These are phyloP conservation scores for Siphamia tubifer DNA, from an alignment of 2,113 vertebrate species.

Conservation along the genomic window DNA sequence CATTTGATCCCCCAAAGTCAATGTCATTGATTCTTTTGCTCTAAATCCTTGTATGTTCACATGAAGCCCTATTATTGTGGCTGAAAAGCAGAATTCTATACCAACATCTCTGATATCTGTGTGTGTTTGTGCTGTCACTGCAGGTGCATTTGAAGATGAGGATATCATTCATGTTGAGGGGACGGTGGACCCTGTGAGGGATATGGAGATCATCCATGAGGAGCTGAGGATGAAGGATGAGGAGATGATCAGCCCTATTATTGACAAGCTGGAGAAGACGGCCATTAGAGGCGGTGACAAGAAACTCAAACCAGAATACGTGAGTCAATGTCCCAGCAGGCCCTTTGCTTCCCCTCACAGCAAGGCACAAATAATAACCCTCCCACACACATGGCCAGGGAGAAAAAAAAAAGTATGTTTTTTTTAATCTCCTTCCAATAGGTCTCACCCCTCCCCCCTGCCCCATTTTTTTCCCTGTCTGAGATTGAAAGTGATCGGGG, in stretches of 20 bases:
- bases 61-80: constrained; percentile 4
- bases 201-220: constrained; percentile 88
- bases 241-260: constrained; percentile 90
- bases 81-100: background rate
- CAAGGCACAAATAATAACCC: constrained; percentile 77
- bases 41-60: constrained; percentile 2
- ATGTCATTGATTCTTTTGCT: constrained; percentile 50
- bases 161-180: constrained; percentile 98
- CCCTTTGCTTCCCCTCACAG: constrained; percentile 69
- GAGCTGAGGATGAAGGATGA: constrained; percentile 94
- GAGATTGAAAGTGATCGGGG: constrained; percentile 79
- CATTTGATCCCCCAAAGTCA: constrained; percentile 40
- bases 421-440: constrained; percentile 70
- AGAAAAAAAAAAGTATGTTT: constrained; percentile 61
- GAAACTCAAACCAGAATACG: constrained; percentile 96
- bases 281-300: constrained; percentile 91
- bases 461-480: constrained; percentile 66
- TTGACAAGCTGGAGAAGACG: constrained; percentile 96
- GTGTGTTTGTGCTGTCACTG: constrained; percentile 37
- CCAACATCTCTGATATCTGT: background rate
- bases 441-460: constrained; percentile 60
- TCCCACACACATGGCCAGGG: constrained; percentile 69
- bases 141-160: constrained; percentile 94
- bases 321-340: constrained; percentile 85
- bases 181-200: constrained; percentile 93